Conservation (phyloP, 1,140 invertebrate genomes). For the Aculops lycopersici region DNA sequence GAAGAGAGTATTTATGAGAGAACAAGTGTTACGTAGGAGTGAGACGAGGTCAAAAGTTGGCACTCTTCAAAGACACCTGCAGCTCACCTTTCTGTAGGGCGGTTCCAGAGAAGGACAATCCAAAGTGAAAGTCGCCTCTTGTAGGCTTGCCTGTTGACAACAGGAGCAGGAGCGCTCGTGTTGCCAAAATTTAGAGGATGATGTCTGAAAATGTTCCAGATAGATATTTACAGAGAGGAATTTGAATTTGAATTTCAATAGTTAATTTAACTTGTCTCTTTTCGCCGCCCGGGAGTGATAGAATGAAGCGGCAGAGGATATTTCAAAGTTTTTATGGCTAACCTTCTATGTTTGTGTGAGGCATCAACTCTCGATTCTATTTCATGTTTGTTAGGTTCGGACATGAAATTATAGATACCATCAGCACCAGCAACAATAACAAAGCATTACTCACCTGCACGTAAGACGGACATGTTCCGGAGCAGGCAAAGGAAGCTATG, state of each 20-base stretch:
- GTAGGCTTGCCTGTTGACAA: slow-evolving; percentile 64
- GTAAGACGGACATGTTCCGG: slow-evolving; percentile 57
- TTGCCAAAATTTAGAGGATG: slow-evolving; percentile 81
- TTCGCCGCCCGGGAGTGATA: neutral
- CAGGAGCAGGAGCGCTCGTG: slow-evolving; percentile 76
- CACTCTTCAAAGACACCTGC: no score
- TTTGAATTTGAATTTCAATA: no score
- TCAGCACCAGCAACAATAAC: neutral
- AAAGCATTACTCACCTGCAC: slow-evolving; percentile 31
- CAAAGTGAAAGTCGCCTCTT: slow-evolving; percentile 51
- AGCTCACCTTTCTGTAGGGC: slow-evolving; percentile 44
- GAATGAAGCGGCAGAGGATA: neutral
- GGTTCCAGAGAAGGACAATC: slow-evolving; percentile 57
- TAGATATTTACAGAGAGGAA: no score
- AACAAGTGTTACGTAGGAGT: neutral
- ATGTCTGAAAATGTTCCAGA: slow-evolving; percentile 27
- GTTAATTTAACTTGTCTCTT: neutral
- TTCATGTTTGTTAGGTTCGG: neutral
- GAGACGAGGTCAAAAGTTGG: neutral
- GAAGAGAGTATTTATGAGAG: neutral
- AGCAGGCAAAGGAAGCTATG: slow-evolving; percentile 67
- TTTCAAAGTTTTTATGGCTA: neutral
- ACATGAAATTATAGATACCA: neutral
- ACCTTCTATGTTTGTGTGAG: neutral
- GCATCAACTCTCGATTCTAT: neutral